Conservation (phyloP, 2,113 vertebrate species). For the Pelecanoides urinatrix region DNA sequence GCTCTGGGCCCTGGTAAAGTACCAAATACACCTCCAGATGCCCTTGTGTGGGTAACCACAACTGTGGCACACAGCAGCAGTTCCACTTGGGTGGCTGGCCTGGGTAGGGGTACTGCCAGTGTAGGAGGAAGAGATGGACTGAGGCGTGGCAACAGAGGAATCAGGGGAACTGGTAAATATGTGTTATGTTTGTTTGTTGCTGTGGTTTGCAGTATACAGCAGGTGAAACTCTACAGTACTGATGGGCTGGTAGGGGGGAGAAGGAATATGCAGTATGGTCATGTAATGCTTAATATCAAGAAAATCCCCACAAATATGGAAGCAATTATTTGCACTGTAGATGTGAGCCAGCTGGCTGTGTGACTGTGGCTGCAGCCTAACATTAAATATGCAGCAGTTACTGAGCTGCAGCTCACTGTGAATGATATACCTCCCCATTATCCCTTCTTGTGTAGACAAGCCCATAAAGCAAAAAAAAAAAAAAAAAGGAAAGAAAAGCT, state of each 20-base stretch:
- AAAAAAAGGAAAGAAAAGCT: background rate
- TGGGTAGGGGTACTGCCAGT: background rate
- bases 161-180: background rate
- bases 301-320: background rate
- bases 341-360: slow-evolving; percentile 2
- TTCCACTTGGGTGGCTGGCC: background rate
- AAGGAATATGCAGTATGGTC: background rate
- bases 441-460: background rate
- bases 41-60: background rate
- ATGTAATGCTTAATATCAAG: background rate
- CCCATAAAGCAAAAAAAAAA: background rate
- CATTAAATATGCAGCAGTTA: slow-evolving; percentile 45
- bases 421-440: slow-evolving; percentile 25
- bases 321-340: background rate
- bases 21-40: background rate
- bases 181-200: background rate
- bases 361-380: background rate
- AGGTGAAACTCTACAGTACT: background rate
- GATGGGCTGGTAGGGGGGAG: background rate
- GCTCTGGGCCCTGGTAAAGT: background rate
- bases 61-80: background rate
- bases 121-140: background rate
- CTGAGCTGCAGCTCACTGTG: slow-evolving; percentile 10
- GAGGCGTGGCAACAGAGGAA: background rate
- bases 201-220: background rate